Evolutionary conservation across 2,113 vertebrate genomes (phyloP), one percentile per base, ranked within the genome.

Genomic region (Phycodurus eques): DNA sequence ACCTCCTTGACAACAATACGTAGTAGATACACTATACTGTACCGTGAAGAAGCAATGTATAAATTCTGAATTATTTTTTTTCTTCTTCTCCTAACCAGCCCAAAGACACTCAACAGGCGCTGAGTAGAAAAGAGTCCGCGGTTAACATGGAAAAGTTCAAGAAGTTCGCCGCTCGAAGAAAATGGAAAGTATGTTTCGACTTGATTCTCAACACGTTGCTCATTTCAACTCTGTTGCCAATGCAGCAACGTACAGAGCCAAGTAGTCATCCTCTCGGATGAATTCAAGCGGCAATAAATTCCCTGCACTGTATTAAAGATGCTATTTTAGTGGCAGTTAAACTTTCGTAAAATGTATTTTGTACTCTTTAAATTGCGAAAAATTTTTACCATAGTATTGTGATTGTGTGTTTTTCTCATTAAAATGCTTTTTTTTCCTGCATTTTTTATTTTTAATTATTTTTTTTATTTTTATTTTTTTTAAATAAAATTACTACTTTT

Each of bases 71-170:
- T 49, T 54, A 8, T 54, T 3, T n/a, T 8, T 42, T 31, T 42
- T 78, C 78, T 73, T 42, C 0, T 8, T 5, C 22, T 27, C 22
- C 22, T 19, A 63, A 77, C 69, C 88, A 99, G 97, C 98, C 98
- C 78, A 98, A 98, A 91, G 98, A 99, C 89, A 96, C 95, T 1
- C 95, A 94, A 59, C 98, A 99, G 81, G 98, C 94, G 10, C 93
- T 97, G 73, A 98, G 96, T 76, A 94, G 98, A 79, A 99, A 98
- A 90, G 96, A 96, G 69, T 99, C 98, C 0, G 98, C 97, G 8
- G 98, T 99, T 73, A 99, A 99, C 88, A 98, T 99, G 97, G 98
- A 99, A 65, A 99, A 99, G 87, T 98, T 99, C 81, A 99, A 99
- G 79, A 99, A 97, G 91, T 99, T 99, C 67, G 96, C 97, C 74